Conservation (phyloP, 1,140 invertebrate genomes). For the Grapholita molesta region DNA sequence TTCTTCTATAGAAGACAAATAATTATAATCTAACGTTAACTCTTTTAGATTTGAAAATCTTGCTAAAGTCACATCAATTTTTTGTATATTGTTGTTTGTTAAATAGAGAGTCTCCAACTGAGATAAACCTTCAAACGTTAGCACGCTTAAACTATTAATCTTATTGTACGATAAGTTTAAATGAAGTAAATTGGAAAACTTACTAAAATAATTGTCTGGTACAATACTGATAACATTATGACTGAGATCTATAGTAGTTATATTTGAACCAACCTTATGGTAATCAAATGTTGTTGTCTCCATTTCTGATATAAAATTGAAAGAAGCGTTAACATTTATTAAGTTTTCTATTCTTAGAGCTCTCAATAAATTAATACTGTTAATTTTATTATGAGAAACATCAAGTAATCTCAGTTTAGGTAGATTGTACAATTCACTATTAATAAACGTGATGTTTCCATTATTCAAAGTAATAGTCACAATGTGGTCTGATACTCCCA, state of each 20-base stretch:
- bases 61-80: background rate
- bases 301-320: background rate
- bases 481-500: background rate
- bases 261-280: background rate
- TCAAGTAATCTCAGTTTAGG: background rate
- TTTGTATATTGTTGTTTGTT: background rate
- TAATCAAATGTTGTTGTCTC: background rate
- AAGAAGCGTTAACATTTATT: background rate
- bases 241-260: background rate
- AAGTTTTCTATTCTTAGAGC: background rate
- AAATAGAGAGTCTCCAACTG: background rate
- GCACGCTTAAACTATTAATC: background rate
- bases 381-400: background rate
- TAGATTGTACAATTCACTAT: background rate
- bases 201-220: conserved; percentile 3
- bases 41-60: background rate
- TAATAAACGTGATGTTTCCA: background rate
- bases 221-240: background rate
- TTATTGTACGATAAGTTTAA: background rate
- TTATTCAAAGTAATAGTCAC: background rate
- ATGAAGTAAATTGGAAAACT: background rate
- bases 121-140: background rate
- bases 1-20: background rate
- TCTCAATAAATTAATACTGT: background rate
- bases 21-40: background rate